Evolutionary conservation across 2,113 vertebrate species (phyloP), one percentile per base, ranked within the genome.

Genomic region (Eudorcas thomsonii): DNA sequence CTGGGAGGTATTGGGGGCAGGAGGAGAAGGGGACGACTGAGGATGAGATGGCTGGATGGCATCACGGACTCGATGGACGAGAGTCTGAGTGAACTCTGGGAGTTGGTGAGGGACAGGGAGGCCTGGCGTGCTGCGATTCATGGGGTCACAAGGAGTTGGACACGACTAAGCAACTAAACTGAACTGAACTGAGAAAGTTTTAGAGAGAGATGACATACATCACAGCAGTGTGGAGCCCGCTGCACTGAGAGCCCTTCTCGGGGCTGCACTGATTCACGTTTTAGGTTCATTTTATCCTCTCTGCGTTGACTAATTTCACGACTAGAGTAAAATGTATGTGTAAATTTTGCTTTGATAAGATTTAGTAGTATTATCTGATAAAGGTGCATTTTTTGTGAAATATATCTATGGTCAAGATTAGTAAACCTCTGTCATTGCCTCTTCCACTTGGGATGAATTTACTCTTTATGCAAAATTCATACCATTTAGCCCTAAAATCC

Each of bases 151-250:
- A 48, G 2, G 48, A 48, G 10, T 48, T 11, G 48, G 48, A 48
- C 48, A 48, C 2, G 48, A 12, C 48, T 50, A 3, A 50, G 48
- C 2, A 2, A 50, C 48, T 50, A 2, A 50, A 50, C 48, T 50
- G 48, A 48, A 13, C 48, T 48, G 48, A 50, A 50, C 48, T 50
- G 48, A 33, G 33, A 17, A 57, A 12, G 17, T 17, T 55, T 25
- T 6, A 15, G 1, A 77, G 3, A 3, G 15, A 74, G 2, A 43
- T 28, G 26, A 10, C 0, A 3, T 1, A 16, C 4, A 0, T 30
- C 33, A 16, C 3, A 48, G 80, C 21, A 45, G 2, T 16, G 48
- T 28, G 52, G 23, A 28, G 14, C 2, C 9, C 4, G 0, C 6
- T 2, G 15, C 12, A 1, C 60, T 16, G 1, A 15, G 15, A 0